These are phyloP conservation scores for Platysteira castanea DNA, from an alignment of 2,113 vertebrate species.

Conservation along the genomic window DNA sequence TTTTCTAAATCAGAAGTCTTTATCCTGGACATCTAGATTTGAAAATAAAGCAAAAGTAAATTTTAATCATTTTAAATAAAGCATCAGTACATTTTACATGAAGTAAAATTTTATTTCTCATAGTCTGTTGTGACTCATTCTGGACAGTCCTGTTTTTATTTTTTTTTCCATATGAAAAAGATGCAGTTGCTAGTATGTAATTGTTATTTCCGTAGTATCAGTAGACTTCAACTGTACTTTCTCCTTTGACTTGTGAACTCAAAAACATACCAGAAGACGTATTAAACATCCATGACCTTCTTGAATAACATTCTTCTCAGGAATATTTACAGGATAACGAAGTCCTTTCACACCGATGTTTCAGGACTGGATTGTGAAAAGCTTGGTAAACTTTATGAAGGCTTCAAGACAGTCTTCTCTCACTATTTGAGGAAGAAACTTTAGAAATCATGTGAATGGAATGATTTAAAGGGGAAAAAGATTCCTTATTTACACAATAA, in stretches of 20 bases:
- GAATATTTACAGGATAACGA: background rate
- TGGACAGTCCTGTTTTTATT: background rate
- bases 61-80: too few species aligned
- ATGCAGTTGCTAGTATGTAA: background rate
- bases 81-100: background rate
- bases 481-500: background rate
- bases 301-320: background rate
- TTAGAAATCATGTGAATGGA: background rate
- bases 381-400: background rate
- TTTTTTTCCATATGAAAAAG: background rate
- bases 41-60: background rate
- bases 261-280: background rate
- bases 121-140: background rate
- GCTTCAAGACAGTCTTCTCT: background rate
- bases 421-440: background rate
- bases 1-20: background rate
- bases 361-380: background rate
- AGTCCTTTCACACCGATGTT: background rate
- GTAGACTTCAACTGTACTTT: background rate
- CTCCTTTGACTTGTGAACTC: background rate
- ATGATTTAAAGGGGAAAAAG: background rate
- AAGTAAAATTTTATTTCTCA: background rate
- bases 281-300: background rate
- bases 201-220: background rate
- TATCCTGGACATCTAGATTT: background rate